Percentiles rank a stretch among this genome's conserved stretches.
These are phyloP conservation scores for Aphelocoma californica DNA, from an alignment of 2,797 vertebrate species.

Conservation along the genomic window DNA sequence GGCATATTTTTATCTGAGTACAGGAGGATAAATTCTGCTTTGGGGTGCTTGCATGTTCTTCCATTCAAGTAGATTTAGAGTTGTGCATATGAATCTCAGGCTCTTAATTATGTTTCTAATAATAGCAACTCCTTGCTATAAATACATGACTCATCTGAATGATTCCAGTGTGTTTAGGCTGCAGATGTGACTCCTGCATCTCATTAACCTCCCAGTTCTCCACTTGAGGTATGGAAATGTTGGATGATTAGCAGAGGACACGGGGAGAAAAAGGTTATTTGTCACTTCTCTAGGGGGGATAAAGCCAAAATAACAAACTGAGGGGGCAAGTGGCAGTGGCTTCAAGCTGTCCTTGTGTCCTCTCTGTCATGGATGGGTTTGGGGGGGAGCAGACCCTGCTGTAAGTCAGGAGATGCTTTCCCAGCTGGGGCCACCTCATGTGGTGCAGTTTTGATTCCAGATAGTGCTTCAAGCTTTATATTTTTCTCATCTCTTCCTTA, in stretches of 20 bases:
- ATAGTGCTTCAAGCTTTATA: fast-evolving
- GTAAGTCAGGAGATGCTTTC: neutral
- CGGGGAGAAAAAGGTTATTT: neutral
- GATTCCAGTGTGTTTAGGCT: conserved; percentile 22
- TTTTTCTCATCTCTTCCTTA: neutral
- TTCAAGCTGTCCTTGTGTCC: neutral
- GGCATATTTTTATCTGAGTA: neutral
- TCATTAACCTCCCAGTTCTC: conserved; percentile 18
- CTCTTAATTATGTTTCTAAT: conserved; percentile 57
- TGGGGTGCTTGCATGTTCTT: neutral
- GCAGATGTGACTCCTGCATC: conserved; percentile 32
- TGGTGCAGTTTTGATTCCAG: neutral
- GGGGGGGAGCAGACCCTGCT: neutral
- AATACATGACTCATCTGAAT: neutral
- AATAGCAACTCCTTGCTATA: conserved; percentile 46
- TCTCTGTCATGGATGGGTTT: neutral
- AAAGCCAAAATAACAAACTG: neutral
- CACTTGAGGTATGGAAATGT: neutral
- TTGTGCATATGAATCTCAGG: neutral
- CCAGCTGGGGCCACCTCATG: fast-evolving
- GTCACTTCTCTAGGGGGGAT: neutral
- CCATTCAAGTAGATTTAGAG: conserved; percentile 19
- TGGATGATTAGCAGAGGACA: neutral
- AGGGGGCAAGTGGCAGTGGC: neutral
- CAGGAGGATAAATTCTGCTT: conserved; percentile 18